Evolutionary conservation across 2,888 invertebrate species (phyloP), one percentile per base, ranked within the genome.

Genomic region (Euplexia lucipara): DNA sequence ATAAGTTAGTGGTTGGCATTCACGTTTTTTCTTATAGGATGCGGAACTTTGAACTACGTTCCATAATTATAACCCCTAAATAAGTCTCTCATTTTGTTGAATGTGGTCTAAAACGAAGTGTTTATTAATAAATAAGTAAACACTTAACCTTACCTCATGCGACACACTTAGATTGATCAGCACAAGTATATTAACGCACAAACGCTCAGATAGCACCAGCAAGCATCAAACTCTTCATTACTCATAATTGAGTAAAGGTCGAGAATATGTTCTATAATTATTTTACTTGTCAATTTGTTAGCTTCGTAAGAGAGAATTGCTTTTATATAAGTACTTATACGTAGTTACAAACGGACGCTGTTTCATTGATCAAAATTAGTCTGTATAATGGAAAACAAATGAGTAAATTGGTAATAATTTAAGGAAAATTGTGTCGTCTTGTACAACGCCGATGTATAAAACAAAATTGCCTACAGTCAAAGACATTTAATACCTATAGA

Each of bases 371-470:
- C 26, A 18, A 32, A 49, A 35, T 10, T 34, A 0, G 32, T 30
- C 1, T 39, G 14, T 10, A 14, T 34, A 34, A 10, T 32, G 16
- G 35, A 18, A 53, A 53, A 39, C 22, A 26, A 20, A 59, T 16
- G 10, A 34, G 16, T 16, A 59, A 59, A 65, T 52, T 57, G 42
- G 14, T 42, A 39, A 44, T 53, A 9, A 48, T 53, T 49, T 44
- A 18, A 35, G 41, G 2, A 1, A 10, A 39, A 34, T 22, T 47
- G 42, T 18, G 9, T 8, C n/a, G n/a, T n/a, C n/a, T n/a, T n/a
- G n/a, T n/a, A n/a, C n/a, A n/a, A n/a, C n/a, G n/a, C 5, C 12
- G 16, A n/a, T 4, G n/a, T 45, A 42, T 34, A 14, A n/a, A 41
- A 30, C 10, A 20, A n/a, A n/a, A n/a, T n/a, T n/a, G n/a, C n/a